Percentiles rank a stretch among this genome's conserved stretches.
These are phyloP conservation scores for Melangyna quadrimaculata DNA, from an alignment of 2,888 invertebrate genomes.

Conservation along the genomic window DNA sequence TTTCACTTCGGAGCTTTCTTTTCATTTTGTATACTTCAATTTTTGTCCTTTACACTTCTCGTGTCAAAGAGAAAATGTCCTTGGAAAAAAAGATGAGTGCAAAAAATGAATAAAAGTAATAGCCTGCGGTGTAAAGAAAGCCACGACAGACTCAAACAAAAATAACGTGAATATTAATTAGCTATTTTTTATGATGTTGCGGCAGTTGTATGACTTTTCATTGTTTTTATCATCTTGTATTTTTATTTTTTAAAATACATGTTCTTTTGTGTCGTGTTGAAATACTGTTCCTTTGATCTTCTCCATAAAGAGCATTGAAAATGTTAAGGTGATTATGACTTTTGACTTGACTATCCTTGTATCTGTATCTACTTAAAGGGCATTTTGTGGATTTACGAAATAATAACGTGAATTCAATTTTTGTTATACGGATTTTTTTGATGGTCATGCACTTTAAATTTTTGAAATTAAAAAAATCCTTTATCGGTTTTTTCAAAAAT, in stretches of 20 bases:
- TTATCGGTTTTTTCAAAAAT: too few relatives aligned
- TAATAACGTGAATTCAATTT: not conserved
- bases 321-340: constrained; percentile 18
- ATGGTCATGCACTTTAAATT: too few relatives aligned
- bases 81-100: constrained; percentile 9
- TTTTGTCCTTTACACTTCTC: constrained; percentile 21
- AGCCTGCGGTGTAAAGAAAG: constrained; percentile 16
- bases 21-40: constrained; percentile 33
- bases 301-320: constrained; percentile 3
- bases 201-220: not conserved
- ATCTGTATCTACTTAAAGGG: not conserved
- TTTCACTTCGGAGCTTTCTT: constrained; percentile 27
- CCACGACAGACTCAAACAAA: constrained; percentile 42
- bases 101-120: constrained; percentile 36
- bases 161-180: constrained; percentile 62
- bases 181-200: constrained; percentile 29
- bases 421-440: too few relatives aligned
- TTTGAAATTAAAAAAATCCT: too few relatives aligned
- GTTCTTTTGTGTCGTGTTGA: constrained; percentile 22
- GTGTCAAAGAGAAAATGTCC: constrained; percentile 34
- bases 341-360: not conserved
- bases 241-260: not conserved
- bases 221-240: constrained; percentile 10
- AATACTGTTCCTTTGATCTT: constrained; percentile 44
- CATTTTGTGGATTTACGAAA: not conserved